Percentiles rank a stretch among this genome's conserved stretches.
These are phyloP conservation scores for Antechinus stuartii DNA, from an alignment of 2,113 vertebrate genomes.

Conservation along the genomic window DNA sequence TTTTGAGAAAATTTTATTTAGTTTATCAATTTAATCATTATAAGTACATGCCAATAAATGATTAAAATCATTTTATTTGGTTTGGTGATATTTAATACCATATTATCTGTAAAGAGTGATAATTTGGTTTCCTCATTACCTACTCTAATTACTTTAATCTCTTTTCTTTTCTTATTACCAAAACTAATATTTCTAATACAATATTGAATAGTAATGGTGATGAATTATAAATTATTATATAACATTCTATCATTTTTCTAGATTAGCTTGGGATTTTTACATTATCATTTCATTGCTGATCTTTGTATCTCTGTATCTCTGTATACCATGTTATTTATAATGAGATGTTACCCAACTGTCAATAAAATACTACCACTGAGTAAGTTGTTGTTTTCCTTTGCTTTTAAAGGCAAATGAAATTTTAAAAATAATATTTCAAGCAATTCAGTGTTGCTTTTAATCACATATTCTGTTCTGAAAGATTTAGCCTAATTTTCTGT, in stretches of 20 bases:
- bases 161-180: too few relatives aligned
- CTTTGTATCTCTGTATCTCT: too few relatives aligned
- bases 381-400: conserved; percentile 22
- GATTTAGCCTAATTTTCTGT: conserved; percentile 71
- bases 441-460: conserved; percentile 61
- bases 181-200: too few relatives aligned
- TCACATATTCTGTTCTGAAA: conserved; percentile 61
- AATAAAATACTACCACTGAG: neutral
- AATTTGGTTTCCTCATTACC: too few relatives aligned
- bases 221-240: too few relatives aligned
- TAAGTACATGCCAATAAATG: conserved; percentile 51
- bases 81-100: neutral
- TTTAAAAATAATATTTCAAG: conserved; percentile 45
- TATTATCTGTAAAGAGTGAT: too few relatives aligned
- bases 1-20: conserved; percentile 10
- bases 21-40: conserved; percentile 10
- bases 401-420: conserved; percentile 57
- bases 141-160: too few relatives aligned
- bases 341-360: neutral
- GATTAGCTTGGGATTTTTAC: too few relatives aligned
- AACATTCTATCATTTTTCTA: too few relatives aligned
- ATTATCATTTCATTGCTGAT: too few relatives aligned
- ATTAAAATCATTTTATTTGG: conserved; percentile 36
- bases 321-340: neutral
- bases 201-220: too few relatives aligned